These are phyloP conservation scores for Sialis lutaria DNA, from an alignment of 2,888 invertebrate species.

Conservation along the genomic window DNA sequence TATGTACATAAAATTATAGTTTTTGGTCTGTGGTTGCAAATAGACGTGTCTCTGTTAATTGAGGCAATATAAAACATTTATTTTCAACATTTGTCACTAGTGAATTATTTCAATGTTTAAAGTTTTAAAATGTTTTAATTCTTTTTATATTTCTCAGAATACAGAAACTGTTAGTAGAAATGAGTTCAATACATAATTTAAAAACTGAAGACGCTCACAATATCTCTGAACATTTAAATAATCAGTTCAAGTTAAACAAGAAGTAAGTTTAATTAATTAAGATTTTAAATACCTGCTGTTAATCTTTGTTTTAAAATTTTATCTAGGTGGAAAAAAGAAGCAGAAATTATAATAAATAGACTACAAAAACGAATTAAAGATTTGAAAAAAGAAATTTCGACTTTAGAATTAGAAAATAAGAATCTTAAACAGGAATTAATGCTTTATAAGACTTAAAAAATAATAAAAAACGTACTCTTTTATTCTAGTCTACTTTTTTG, in stretches of 20 bases:
- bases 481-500: too few species aligned
- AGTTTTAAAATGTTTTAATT: not conserved
- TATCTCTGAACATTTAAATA: constrained; percentile 37
- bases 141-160: not conserved
- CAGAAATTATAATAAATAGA: constrained; percentile 39
- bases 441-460: too few species aligned
- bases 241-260: constrained; percentile 38
- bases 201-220: constrained; percentile 24
- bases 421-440: too few species aligned
- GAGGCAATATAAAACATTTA: too few species aligned
- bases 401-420: too few species aligned
- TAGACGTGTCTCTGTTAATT: too few species aligned
- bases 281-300: too few species aligned
- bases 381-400: constrained; percentile 34
- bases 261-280: constrained; percentile 21
- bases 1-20: too few species aligned
- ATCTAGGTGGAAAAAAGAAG: constrained; percentile 45
- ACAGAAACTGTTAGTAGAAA: constrained; percentile 9
- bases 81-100: too few species aligned
- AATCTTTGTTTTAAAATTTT: constrained; percentile 7
- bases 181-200: constrained; percentile 12
- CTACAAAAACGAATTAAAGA: constrained; percentile 38
- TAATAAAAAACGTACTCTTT: too few species aligned
- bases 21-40: too few species aligned
- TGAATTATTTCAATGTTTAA: too few species aligned